Evolutionary conservation across 2,113 vertebrate species (phyloP).

Genomic region (Pseudorasbora parva): DNA sequence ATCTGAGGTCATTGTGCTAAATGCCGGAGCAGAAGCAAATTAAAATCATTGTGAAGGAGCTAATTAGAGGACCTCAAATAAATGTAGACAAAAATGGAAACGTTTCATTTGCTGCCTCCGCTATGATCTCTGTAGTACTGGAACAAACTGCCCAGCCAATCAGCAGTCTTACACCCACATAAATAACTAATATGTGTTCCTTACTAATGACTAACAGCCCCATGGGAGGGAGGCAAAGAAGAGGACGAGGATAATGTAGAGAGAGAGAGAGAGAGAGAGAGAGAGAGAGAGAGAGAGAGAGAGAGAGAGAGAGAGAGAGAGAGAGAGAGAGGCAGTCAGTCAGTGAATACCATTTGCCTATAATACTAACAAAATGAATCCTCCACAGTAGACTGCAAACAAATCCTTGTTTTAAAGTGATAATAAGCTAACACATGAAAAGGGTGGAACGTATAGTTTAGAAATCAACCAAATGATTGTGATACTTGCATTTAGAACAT

Average conservation of each 20-base stretch:
- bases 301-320: constrained; percentile 26
- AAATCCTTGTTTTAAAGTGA: neutral
- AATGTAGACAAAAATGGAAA: constrained; percentile 42
- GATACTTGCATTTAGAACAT: neutral
- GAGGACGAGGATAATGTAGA: constrained; percentile 12
- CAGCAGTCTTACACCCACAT: constrained; percentile 51
- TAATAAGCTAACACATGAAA: neutral
- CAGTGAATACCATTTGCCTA: constrained; percentile 41
- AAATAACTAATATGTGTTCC: constrained; percentile 58
- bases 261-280: constrained; percentile 33
- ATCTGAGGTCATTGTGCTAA: constrained; percentile 4
- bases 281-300: constrained; percentile 31
- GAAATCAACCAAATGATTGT: neutral
- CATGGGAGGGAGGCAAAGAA: constrained; percentile 45
- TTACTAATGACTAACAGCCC: constrained; percentile 56
- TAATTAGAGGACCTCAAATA: constrained; percentile 38
- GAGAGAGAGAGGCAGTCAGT: constrained; percentile 24
- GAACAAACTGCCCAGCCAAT: constrained; percentile 40
- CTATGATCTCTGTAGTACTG: constrained; percentile 35
- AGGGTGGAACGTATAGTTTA: neutral
- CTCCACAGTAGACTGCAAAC: neutral
- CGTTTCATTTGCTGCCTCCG: constrained; percentile 36
- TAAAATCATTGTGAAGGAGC: constrained; percentile 10
- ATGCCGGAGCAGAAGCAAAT: neutral
- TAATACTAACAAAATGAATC: constrained; percentile 7